Percentiles rank a stretch among this genome's conserved stretches.
Evolutionary conservation across 2,888 invertebrate species (phyloP).

Genomic region (Prenolepis imparis): DNA sequence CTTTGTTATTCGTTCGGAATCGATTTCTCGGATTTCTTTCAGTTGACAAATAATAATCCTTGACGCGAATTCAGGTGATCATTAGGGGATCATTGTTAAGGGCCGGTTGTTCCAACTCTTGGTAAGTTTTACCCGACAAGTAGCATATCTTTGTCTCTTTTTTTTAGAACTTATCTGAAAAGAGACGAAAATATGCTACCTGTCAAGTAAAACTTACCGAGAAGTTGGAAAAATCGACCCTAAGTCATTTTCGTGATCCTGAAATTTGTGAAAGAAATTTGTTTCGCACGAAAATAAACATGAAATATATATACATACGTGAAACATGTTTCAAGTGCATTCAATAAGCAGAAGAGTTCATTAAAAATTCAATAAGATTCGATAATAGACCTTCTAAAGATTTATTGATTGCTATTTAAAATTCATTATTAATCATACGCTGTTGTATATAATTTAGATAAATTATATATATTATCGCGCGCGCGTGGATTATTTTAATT

Average conservation of each 20-base stretch:
- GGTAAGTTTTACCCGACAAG: no score
- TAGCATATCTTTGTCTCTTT: no score
- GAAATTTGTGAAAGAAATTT: neutral
- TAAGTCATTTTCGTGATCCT: neutral
- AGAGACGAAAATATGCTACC: no score
- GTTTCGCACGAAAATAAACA: neutral
- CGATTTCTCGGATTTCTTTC: neutral
- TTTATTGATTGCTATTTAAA: neutral
- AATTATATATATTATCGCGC: neutral
- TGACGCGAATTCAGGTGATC: neutral
- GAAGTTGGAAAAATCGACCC: no score
- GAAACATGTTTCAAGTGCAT: neutral
- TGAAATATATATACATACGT: neutral
- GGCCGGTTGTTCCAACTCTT: no score
- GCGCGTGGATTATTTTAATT: neutral
- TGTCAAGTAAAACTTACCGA: no score
- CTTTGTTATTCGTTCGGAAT: neutral
- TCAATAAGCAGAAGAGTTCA: neutral
- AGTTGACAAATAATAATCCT: neutral
- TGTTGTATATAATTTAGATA: neutral
- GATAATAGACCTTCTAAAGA: neutral
- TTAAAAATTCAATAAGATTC: neutral
- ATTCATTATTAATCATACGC: neutral
- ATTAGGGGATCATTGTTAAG: slow-evolving; percentile 1
- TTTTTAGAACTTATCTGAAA: no score